Conservation (phyloP, 2,113 vertebrate species). For the Rhinoderma darwinii region DNA sequence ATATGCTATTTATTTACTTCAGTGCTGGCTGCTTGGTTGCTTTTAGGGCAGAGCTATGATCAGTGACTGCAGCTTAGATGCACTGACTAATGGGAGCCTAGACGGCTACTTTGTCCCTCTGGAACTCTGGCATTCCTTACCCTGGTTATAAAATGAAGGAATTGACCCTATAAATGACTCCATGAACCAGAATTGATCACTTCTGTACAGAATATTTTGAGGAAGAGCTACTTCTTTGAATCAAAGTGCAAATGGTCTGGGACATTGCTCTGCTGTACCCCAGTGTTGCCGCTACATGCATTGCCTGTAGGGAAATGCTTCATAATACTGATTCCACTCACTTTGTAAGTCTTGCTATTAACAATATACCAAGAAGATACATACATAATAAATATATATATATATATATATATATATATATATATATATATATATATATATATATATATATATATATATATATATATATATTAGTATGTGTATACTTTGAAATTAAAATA, state of each 20-base stretch:
- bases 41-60: no score
- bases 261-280: background rate
- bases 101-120: no score
- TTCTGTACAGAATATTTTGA: background rate
- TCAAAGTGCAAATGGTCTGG: background rate
- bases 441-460: no score
- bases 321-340: background rate
- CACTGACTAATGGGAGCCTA: no score
- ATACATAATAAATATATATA: background rate
- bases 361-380: background rate
- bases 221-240: background rate
- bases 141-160: background rate
- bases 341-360: background rate
- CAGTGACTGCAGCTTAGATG: no score
- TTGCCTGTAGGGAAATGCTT: conserved; percentile 3
- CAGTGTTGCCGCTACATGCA: background rate
- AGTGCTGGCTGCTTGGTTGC: no score
- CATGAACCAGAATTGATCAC: conserved; percentile 18
- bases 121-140: background rate
- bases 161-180: background rate
- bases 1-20: no score
- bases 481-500: no score
- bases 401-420: no score
- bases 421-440: no score
- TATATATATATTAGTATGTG: no score